Evolutionary conservation across 1,140 invertebrate genomes (phyloP).

Genomic region (Drosophila kohkoa): DNA sequence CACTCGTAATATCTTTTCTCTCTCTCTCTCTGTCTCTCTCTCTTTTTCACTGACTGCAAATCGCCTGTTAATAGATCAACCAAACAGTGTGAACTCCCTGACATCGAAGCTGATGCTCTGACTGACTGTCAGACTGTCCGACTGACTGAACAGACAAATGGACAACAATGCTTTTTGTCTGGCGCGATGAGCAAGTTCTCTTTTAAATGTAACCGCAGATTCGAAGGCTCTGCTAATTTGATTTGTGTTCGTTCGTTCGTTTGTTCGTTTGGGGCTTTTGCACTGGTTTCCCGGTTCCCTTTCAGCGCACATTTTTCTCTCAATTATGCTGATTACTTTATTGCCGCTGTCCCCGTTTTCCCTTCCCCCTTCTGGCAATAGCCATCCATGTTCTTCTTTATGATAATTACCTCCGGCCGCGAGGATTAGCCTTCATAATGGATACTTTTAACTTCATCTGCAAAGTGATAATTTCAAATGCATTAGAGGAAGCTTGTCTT

Average conservation of each 20-base stretch:
- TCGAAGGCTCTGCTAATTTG: constrained; percentile 54
- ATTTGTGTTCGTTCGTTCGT: constrained; percentile 32
- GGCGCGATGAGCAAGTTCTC: constrained; percentile 7
- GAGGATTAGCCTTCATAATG: too few relatives aligned
- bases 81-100: constrained; percentile 64
- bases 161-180: constrained; percentile 4
- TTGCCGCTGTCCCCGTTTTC: not conserved
- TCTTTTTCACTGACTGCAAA: not conserved
- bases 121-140: not conserved
- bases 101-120: constrained; percentile 18
- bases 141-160: not conserved
- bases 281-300: constrained; percentile 18
- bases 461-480: too few relatives aligned
- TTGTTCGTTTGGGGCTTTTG: not conserved
- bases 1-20: constrained; percentile 46
- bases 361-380: not conserved
- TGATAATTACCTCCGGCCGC: constrained; percentile 15
- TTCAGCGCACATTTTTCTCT: not conserved
- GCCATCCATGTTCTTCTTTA: constrained; percentile 1
- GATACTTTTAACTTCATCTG: too few relatives aligned
- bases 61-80: constrained; percentile 71
- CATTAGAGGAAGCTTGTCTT: too few relatives aligned
- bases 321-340: constrained; percentile 14
- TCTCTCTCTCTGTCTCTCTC: constrained; percentile 7
- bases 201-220: constrained; percentile 23